Conservation (phyloP, 2,888 invertebrate species). For the Hyposoter didymator region DNA sequence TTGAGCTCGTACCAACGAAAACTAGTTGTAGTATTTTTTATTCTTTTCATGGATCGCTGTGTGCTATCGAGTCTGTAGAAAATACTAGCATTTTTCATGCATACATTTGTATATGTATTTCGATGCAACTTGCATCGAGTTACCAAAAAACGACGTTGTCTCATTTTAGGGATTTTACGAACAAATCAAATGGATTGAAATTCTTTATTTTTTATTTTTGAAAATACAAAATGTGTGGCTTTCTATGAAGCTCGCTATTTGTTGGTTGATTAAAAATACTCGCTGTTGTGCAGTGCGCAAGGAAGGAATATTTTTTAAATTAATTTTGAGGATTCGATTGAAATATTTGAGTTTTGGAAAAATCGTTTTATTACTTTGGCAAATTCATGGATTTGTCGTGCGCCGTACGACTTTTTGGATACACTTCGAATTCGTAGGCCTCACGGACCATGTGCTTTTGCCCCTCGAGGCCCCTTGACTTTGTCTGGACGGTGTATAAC, state of each 20-base stretch:
- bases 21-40: background rate
- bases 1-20: background rate
- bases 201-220: background rate
- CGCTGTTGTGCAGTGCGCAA: background rate
- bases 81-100: background rate
- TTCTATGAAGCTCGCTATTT: background rate
- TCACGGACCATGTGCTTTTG: conserved; percentile 19
- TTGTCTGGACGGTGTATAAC: conserved; percentile 39
- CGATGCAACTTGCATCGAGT: background rate
- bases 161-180: background rate
- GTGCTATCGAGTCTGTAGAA: background rate
- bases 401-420: background rate
- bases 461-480: conserved; percentile 26
- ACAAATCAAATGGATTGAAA: background rate
- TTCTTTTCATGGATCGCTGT: background rate
- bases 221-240: background rate
- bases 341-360: background rate
- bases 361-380: background rate
- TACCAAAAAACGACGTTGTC: background rate
- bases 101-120: background rate
- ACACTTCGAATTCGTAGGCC: background rate
- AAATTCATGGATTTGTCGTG: background rate
- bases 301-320: background rate
- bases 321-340: background rate
- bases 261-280: background rate